Evolutionary conservation across 2,797 vertebrate species (phyloP).

Genomic region (Gorsachius magnificus): DNA sequence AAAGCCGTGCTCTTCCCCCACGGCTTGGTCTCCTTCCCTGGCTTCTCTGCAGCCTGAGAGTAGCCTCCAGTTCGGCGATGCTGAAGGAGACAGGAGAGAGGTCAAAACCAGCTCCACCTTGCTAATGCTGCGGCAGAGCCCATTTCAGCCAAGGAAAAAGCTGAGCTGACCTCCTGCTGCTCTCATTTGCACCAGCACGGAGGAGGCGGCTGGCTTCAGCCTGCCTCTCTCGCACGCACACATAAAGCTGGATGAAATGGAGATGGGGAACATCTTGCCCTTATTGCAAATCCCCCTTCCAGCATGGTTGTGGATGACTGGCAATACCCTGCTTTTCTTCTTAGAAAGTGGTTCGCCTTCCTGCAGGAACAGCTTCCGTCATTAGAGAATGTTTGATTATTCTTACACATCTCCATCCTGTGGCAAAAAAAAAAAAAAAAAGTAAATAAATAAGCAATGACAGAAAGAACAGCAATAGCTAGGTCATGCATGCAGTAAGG

Average conservation of each 20-base stretch:
- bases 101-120: neutral
- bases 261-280: neutral
- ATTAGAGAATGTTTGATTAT: neutral
- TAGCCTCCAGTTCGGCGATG: neutral
- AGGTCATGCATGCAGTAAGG: neutral
- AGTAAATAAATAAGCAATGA: neutral
- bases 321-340: neutral
- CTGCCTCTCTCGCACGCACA: neutral
- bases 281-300: neutral
- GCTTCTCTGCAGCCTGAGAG: neutral
- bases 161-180: neutral
- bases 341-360: fast-evolving
- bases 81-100: neutral
- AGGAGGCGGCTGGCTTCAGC: neutral
- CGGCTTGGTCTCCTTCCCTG: neutral
- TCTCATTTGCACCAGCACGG: neutral
- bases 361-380: neutral
- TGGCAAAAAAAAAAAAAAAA: neutral
- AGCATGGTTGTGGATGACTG: neutral
- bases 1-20: neutral
- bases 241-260: neutral
- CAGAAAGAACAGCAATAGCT: neutral
- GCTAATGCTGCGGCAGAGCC: neutral
- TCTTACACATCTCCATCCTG: neutral
- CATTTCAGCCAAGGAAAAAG: neutral